phyloP scores from a whole-genome alignment of 2,888 invertebrate genomes.

The Chrysopilus asiliformis region DNA sequence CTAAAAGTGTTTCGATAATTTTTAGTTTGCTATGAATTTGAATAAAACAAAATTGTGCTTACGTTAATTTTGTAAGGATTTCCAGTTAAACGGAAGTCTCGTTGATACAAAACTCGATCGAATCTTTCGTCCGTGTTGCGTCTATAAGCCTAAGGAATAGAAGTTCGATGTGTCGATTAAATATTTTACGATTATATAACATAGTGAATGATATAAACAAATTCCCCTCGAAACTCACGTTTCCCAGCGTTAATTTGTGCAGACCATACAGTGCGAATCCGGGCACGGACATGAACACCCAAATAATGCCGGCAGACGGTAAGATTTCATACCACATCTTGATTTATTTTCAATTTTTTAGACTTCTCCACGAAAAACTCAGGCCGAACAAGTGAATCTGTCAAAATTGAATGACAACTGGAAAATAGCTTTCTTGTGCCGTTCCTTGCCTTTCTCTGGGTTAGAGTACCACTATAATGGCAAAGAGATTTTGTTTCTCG shows the following conservation, averaged over 20 bases:
- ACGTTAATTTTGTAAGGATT: slow-evolving; percentile 48
- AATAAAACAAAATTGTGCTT: slow-evolving; percentile 22
- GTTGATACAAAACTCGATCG: slow-evolving; percentile 43
- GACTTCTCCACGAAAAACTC: too few relatives aligned
- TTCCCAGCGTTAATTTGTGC: slow-evolving; percentile 47
- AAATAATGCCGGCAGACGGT: slow-evolving; percentile 47
- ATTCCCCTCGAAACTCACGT: slow-evolving; percentile 40
- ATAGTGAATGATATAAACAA: too few relatives aligned
- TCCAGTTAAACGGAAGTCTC: slow-evolving; percentile 46
- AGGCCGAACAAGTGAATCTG: too few relatives aligned
- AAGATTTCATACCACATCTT: slow-evolving; percentile 63
- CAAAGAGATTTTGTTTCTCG: too few relatives aligned
- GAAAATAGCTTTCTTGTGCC: too few relatives aligned
- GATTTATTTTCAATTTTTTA: neutral
- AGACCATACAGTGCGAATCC: slow-evolving; percentile 47
- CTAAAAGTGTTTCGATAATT: slow-evolving; percentile 34
- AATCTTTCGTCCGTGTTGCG: slow-evolving; percentile 40
- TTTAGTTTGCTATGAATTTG: slow-evolving; percentile 5
- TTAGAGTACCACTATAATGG: too few relatives aligned
- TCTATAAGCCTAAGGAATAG: slow-evolving; percentile 39
- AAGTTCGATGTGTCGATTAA: slow-evolving; percentile 1
- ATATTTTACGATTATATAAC: too few relatives aligned
- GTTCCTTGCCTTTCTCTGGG: too few relatives aligned
- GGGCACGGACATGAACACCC: slow-evolving; percentile 45
- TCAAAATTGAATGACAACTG: too few relatives aligned